Evolutionary conservation across 2,113 vertebrate species (phyloP).

Genomic region (Heterocephalus glaber): DNA sequence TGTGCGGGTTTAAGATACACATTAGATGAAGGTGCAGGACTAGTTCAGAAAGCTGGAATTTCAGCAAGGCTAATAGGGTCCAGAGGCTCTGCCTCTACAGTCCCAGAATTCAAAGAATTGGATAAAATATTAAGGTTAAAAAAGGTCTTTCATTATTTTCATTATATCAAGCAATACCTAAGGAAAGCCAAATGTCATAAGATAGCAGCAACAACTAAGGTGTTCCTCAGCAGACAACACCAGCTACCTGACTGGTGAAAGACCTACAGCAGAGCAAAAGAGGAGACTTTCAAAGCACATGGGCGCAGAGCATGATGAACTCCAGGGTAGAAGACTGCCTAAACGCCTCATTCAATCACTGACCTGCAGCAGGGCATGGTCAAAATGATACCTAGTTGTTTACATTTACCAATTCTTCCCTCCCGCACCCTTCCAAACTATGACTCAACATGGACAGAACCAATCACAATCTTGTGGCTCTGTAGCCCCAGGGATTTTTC

Average conservation of each 20-base stretch:
- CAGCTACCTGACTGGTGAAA: neutral
- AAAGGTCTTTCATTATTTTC: neutral
- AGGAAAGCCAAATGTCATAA: neutral
- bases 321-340: neutral
- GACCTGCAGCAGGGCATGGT: neutral
- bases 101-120: constrained; percentile 9
- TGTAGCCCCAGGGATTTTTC: neutral
- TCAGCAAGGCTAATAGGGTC: neutral
- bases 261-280: neutral
- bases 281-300: neutral
- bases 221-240: neutral
- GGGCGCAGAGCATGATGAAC: neutral
- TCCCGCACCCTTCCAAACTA: neutral
- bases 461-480: neutral
- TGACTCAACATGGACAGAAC: neutral
- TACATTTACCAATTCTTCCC: neutral
- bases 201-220: neutral
- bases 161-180: neutral
- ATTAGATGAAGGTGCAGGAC: neutral
- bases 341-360: neutral
- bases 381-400: neutral
- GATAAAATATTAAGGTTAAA: neutral
- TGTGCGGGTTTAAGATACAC: neutral
- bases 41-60: neutral
- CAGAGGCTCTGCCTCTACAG: neutral